Base-by-base conservation (phyloP, 2,797 vertebrate genomes). In the Tapera naevia region DNA sequence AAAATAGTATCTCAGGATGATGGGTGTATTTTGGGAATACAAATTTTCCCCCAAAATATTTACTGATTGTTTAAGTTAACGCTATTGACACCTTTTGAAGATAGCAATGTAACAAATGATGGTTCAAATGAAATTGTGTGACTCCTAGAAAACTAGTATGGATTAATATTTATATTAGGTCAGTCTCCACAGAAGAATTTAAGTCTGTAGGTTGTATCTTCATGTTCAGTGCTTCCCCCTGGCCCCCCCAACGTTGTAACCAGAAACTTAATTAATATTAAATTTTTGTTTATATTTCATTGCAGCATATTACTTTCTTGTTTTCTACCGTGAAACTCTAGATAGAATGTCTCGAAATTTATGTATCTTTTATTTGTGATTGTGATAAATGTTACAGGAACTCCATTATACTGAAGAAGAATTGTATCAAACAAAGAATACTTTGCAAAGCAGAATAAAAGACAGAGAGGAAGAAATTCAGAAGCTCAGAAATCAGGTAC, bases 401-500 rank as follows among this genome's bases (percentile, higher is more conserved):
- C 97, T 99, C 43, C 98, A 97, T 93, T 99, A 99, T 61, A 88
- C 98, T 1, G 99, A 99, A 93, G 99, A 99, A 61, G 99, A 99
- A 94, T 94, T 99, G 7, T 98, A 99, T 94, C 98, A 98, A 86
- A 98, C 98, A 43, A 99, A 99, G 97, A 98, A 96, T 74, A 98
- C 98, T 35, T 97, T 99, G 93, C 99, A 99, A 96, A 99, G 98
- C 97, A 98, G 99, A 91, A 98, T 99, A 95, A 98, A 99, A 97
- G 99, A 99, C 98, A 92, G 99, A 95, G 99, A 99, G 91, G 99
- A 99, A 74, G 99, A 99, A 97, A 99, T 99, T 93, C 99, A 99
- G 91, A 99, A 99, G 97, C 99, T 99, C 95, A 98, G 99, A 97
- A 99, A 99, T 97, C 99, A 99, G 99, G 99, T 99, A 92, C 30